Evolutionary conservation across 2,888 invertebrate species (phyloP), one percentile per base, ranked within the genome.

Genomic region (Labia minor): DNA sequence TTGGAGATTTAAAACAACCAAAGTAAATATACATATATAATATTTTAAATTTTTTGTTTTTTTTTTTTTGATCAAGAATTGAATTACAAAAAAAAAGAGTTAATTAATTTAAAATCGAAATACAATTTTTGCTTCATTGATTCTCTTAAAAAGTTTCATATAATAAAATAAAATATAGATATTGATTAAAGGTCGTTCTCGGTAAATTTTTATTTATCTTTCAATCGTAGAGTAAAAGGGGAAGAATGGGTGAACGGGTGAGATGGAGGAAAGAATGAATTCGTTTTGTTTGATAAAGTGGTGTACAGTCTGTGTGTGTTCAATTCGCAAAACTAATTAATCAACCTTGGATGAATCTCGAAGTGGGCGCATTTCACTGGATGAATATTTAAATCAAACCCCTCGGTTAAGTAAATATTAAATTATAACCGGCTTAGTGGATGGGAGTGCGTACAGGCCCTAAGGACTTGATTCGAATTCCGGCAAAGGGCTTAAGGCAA

Each of bases 361-460:
- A 49, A 49, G 49, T 10, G n/a, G 16, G 49, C 14, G 16, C 49
- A 49, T 49, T n/a, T 16, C 49, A 14, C 49, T 16, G 16, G 49
- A 49, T 49, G 49, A 49, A 49, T 49, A 49, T 49, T 49, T 49
- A 49, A 49, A 49, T 49, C 49, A 49, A 49, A 26, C 26, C 26
- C 26, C 49, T 14, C 49, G 49, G 49, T 49, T 49, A 49, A 49
- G 49, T 49, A 49, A 49, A 49, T 49, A 49, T 49, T 49, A 49
- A 49, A 49, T 49, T 49, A 49, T 49, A 49, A 49, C 49, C 49
- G 49, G 49, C 16, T 49, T 11, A 49, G 49, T 49, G 16, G 49
- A 14, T 3, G 49, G 26, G 26, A 26, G 26, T 26, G 26, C 3
- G 26, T 26, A 26, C 26, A 26, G 8, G 8, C 26, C 26, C 26